Percentiles rank a stretch among this genome's conserved stretches.
Evolutionary conservation across 2,888 invertebrate species (phyloP).

Genomic region (Chrysolina oricalcia): DNA sequence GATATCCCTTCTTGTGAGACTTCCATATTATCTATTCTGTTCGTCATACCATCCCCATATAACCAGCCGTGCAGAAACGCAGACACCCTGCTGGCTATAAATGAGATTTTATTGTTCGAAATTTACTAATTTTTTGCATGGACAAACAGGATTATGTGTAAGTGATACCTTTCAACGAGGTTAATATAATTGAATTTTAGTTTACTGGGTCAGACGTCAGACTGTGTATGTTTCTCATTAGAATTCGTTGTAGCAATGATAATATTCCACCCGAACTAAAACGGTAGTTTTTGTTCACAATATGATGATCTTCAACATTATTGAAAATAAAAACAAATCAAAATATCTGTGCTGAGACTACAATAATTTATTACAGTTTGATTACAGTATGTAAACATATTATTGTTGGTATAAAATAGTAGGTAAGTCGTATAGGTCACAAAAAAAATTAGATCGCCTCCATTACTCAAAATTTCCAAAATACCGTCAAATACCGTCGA

Average conservation of each 20-base stretch:
- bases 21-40: not conserved
- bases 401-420: too few relatives aligned
- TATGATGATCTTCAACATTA: too few relatives aligned
- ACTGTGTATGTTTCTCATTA: not conserved
- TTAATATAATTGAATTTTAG: constrained; percentile 25
- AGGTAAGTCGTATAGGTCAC: too few relatives aligned
- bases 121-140: constrained; percentile 37
- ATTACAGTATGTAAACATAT: too few relatives aligned
- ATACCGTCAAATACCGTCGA: too few relatives aligned
- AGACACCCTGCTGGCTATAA: constrained; percentile 25
- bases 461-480: too few relatives aligned
- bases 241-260: not conserved
- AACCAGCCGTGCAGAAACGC: not conserved
- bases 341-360: too few relatives aligned
- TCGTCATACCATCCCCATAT: constrained; percentile 20
- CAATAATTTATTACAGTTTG: too few relatives aligned
- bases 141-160: constrained; percentile 33
- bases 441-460: too few relatives aligned
- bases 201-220: constrained; percentile 10
- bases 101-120: constrained; percentile 28
- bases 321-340: too few relatives aligned
- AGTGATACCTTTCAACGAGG: constrained; percentile 25
- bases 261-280: not conserved
- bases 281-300: too few relatives aligned
- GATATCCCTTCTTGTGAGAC: not conserved